These are phyloP conservation scores for Trematocara caparti DNA, from an alignment of 2,797 vertebrate species.

Conservation along the genomic window DNA sequence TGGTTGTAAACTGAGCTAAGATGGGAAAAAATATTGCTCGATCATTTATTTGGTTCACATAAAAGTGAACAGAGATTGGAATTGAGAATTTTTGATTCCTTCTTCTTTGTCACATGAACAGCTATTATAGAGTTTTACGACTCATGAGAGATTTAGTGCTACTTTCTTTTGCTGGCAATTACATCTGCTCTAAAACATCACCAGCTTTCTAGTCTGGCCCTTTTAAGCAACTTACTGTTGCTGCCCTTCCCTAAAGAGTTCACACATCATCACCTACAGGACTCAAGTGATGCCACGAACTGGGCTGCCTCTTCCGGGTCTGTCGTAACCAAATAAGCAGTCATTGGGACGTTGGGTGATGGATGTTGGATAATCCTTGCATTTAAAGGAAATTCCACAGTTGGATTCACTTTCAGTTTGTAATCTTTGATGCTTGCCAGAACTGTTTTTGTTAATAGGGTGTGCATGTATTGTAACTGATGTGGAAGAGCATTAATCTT, in stretches of 20 bases:
- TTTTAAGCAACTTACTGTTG: neutral
- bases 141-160: neutral
- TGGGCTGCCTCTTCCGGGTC: conserved; percentile 2
- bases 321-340: neutral
- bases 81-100: neutral
- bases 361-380: neutral
- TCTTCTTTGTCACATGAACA: neutral
- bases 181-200: neutral
- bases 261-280: conserved; percentile 59
- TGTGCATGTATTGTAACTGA: neutral
- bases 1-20: neutral
- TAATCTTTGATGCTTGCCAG: neutral
- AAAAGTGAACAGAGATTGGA: neutral
- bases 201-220: neutral
- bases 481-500: neutral
- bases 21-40: neutral
- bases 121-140: neutral
- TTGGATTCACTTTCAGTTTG: neutral
- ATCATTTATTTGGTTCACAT: neutral
- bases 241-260: conserved; percentile 27
- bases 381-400: neutral
- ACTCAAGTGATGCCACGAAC: conserved; percentile 45
- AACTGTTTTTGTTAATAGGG: neutral
- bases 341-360: conserved; percentile 7
- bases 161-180: neutral